phyloP scores from a whole-genome alignment of 2,113 vertebrate genomes.

The Bos indicus region DNA sequence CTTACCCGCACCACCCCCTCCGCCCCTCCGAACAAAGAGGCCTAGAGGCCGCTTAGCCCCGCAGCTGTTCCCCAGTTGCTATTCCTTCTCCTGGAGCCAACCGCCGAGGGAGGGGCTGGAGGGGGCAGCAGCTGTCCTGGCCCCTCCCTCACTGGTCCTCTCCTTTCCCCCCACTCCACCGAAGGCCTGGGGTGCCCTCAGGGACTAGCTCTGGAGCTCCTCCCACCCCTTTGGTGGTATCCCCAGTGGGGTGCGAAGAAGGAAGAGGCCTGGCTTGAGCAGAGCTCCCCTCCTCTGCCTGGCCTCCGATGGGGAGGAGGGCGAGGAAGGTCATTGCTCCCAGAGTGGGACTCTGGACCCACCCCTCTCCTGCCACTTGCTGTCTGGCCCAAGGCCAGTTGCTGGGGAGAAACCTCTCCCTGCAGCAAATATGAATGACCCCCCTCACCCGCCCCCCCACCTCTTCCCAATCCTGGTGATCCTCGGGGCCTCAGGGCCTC shows the following conservation, averaged over 20 bases:
- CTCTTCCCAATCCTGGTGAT: neutral
- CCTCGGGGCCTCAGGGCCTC: neutral
- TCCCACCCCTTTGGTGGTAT: slow-evolving; percentile 22
- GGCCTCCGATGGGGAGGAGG: neutral
- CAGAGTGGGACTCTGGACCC: neutral
- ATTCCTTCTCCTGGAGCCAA: slow-evolving; percentile 57
- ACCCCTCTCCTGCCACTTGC: slow-evolving; percentile 47
- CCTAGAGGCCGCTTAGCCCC: slow-evolving; percentile 34
- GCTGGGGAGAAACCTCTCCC: slow-evolving; percentile 54
- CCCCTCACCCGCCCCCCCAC: neutral
- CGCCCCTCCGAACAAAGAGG: slow-evolving; percentile 67
- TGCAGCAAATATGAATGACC: slow-evolving; percentile 45
- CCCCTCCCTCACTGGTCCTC: slow-evolving; percentile 33
- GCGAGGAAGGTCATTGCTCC: slow-evolving; percentile 31
- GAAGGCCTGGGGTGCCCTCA: neutral
- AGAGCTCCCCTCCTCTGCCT: neutral
- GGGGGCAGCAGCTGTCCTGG: slow-evolving; percentile 63
- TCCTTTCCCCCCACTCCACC: neutral
- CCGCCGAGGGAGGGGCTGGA: slow-evolving; percentile 51
- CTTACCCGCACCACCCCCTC: neutral
- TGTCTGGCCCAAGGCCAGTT: slow-evolving; percentile 62
- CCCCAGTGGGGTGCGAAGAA: neutral
- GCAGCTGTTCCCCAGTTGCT: slow-evolving; percentile 75
- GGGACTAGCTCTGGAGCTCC: neutral
- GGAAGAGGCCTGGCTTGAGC: neutral